Conservation (phyloP, 2,113 vertebrate species). For the Rhipidura dahli region DNA sequence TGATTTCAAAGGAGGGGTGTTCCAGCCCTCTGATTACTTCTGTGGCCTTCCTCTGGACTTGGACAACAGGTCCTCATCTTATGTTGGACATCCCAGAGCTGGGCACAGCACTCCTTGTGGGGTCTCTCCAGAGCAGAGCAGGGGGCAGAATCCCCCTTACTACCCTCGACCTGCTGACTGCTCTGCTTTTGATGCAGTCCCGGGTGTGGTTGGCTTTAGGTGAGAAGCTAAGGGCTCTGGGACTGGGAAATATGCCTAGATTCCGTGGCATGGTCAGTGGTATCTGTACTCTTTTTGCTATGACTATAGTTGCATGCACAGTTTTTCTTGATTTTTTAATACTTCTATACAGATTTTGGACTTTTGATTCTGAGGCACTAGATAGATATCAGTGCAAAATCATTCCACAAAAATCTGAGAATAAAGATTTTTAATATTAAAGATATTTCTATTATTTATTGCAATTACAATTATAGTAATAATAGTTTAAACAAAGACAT, state of each 20-base stretch:
- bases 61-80: background rate
- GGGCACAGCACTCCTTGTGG: background rate
- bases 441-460: background rate
- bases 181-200: background rate
- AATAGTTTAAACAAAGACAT: background rate
- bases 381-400: background rate
- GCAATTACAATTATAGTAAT: background rate
- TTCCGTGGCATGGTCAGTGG: background rate
- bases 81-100: accelerated
- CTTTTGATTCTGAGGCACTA: background rate
- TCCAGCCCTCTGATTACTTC: background rate
- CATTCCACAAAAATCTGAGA: background rate
- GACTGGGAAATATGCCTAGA: background rate
- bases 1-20: background rate
- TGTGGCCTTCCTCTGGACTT: background rate
- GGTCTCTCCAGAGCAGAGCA: background rate
- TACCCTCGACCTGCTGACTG: accelerated
- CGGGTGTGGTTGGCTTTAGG: background rate
- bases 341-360: background rate
- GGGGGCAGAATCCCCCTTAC: background rate
- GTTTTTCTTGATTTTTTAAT: background rate
- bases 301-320: background rate
- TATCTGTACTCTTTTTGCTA: background rate
- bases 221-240: background rate
- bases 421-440: background rate